Evolutionary conservation across 2,888 invertebrate species (phyloP).

Genomic region (Ophion ventricosus): DNA sequence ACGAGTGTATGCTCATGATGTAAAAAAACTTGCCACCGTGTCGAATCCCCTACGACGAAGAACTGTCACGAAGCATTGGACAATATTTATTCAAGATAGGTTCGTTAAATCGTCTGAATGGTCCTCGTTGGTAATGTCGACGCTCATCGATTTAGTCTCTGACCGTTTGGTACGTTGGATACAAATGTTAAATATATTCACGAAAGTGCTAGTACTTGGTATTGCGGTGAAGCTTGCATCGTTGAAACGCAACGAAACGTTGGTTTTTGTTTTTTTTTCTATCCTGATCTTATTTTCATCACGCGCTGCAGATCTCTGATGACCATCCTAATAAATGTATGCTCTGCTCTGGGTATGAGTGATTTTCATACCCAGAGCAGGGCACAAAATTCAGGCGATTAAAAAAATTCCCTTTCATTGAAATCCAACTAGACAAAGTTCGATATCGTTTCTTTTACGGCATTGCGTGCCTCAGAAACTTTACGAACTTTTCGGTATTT

Average conservation of each 20-base stretch:
- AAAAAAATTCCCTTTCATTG: neutral
- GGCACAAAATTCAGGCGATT: neutral
- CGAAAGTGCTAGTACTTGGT: neutral
- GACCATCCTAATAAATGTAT: neutral
- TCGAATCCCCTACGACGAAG: conserved; percentile 44
- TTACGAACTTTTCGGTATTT: neutral
- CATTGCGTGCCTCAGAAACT: neutral
- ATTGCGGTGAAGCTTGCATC: neutral
- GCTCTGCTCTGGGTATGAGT: too few relatives aligned
- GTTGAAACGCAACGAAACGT: neutral
- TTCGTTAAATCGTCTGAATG: conserved; percentile 67
- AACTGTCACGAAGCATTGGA: conserved; percentile 51
- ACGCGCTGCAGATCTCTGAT: neutral
- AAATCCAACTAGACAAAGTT: too few relatives aligned
- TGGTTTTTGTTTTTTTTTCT: neutral
- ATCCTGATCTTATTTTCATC: neutral
- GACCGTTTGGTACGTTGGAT: conserved; percentile 12
- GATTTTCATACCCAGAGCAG: neutral
- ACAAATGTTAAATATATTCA: neutral
- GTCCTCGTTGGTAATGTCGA: conserved; percentile 29
- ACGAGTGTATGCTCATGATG: neutral
- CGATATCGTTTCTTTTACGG: too few relatives aligned
- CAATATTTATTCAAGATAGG: conserved; percentile 60
- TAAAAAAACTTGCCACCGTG: conserved; percentile 28
- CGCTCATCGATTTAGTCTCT: conserved; percentile 66